phyloP scores from a whole-genome alignment of 2,888 invertebrate genomes.

The Phragmatobia fuliginosa region DNA sequence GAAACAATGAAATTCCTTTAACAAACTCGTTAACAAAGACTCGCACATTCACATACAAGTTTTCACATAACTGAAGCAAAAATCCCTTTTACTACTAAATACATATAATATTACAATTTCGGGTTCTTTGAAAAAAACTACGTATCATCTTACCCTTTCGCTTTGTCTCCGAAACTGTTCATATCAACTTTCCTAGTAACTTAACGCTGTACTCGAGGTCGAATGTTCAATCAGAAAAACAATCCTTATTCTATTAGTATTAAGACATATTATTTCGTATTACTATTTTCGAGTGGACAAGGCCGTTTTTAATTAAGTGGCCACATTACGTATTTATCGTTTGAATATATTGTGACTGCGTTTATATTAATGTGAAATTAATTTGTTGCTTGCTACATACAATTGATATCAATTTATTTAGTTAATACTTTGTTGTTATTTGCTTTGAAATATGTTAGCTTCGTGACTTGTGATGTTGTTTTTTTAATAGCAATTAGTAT shows the following conservation, averaged over 20 bases:
- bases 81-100: conserved; percentile 20
- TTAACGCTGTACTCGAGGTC: conserved; percentile 46
- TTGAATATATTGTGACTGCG: conserved; percentile 15
- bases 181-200: conserved; percentile 60
- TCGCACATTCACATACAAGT: conserved; percentile 5
- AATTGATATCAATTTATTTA: conserved; percentile 4
- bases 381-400: conserved; percentile 11
- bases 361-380: conserved; percentile 31
- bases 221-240: conserved; percentile 17
- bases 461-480: neutral
- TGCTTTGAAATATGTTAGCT: neutral
- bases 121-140: conserved; percentile 28
- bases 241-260: conserved; percentile 11
- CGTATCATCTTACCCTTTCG: conserved; percentile 49
- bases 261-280: conserved; percentile 31
- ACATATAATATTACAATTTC: conserved; percentile 35
- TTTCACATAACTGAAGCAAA: conserved; percentile 14
- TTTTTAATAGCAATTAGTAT: neutral
- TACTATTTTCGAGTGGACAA: conserved; percentile 22
- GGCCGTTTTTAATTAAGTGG: conserved; percentile 36
- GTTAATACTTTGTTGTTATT: neutral
- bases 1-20: neutral
- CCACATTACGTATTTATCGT: conserved; percentile 22
- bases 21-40: conserved; percentile 6
- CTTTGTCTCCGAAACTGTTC: conserved; percentile 50